Evolutionary conservation across 2,113 vertebrate genomes (phyloP).

Genomic region (Gallinago undulata): DNA sequence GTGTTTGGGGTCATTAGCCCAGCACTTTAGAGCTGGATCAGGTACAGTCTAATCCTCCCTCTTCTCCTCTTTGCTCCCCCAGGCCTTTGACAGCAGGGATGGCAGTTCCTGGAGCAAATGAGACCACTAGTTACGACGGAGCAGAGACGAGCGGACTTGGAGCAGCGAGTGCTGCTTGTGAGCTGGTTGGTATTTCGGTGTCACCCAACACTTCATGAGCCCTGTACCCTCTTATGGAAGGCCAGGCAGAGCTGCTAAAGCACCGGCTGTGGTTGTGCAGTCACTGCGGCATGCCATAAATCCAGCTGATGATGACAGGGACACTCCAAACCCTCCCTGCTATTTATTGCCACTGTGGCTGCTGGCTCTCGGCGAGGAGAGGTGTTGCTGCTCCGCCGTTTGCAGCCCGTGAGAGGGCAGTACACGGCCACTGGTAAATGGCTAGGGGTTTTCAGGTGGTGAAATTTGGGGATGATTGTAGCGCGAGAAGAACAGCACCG

Average conservation of each 20-base stretch:
- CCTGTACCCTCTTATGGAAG: neutral
- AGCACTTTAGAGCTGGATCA: neutral
- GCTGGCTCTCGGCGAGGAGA: neutral
- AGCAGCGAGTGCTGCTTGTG: neutral
- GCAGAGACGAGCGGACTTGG: fast-evolving
- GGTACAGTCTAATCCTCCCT: neutral
- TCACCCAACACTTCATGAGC: neutral
- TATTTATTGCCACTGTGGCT: neutral
- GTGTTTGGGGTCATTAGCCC: neutral
- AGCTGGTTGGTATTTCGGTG: neutral
- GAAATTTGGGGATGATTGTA: neutral
- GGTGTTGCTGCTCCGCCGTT: neutral
- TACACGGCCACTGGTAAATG: neutral
- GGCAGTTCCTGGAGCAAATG: neutral
- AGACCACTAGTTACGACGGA: neutral
- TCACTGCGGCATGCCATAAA: neutral
- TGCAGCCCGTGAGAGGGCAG: slow-evolving; percentile 34
- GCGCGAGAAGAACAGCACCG: neutral
- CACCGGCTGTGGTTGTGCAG: neutral
- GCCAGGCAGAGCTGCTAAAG: neutral
- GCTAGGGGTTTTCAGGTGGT: neutral
- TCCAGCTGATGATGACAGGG: neutral
- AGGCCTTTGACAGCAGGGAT: neutral
- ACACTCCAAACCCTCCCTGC: neutral
- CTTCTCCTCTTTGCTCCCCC: neutral